Evolutionary conservation across 2,797 vertebrate genomes (phyloP).

Genomic region (Anas acuta): DNA sequence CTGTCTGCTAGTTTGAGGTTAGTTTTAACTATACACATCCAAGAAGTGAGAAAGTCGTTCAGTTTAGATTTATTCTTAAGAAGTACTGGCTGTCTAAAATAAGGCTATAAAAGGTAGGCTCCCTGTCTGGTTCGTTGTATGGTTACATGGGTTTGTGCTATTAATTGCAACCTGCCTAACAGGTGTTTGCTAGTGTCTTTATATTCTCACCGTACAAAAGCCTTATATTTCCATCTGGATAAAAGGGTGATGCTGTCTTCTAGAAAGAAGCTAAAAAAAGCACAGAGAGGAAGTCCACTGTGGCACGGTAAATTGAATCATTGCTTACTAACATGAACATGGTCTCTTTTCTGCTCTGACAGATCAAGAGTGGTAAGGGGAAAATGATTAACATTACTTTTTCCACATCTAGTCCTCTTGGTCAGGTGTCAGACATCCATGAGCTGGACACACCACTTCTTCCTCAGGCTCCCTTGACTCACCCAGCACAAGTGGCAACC

Average conservation of each 20-base stretch:
- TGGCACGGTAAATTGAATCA: conserved; percentile 12
- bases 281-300: neutral
- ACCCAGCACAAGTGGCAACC: neutral
- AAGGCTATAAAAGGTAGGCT: conserved; percentile 67
- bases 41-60: conserved; percentile 64
- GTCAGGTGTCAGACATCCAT: neutral
- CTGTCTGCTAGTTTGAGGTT: conserved; percentile 53
- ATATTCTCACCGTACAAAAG: conserved; percentile 48
- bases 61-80: conserved; percentile 68
- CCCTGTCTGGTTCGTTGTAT: conserved; percentile 62
- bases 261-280: conserved; percentile 5
- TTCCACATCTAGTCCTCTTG: neutral
- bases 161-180: conserved; percentile 74
- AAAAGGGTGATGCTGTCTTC: conserved; percentile 29
- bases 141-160: conserved; percentile 54
- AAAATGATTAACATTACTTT: neutral
- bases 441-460: neutral
- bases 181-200: conserved; percentile 70
- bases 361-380: neutral
- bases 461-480: neutral
- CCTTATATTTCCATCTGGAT: conserved; percentile 57
- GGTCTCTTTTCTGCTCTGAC: neutral
- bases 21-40: conserved; percentile 62
- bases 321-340: neutral
- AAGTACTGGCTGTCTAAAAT: conserved; percentile 65